Evolutionary conservation across 2,888 invertebrate genomes (phyloP).

Genomic region (Achlya flavicornis): DNA sequence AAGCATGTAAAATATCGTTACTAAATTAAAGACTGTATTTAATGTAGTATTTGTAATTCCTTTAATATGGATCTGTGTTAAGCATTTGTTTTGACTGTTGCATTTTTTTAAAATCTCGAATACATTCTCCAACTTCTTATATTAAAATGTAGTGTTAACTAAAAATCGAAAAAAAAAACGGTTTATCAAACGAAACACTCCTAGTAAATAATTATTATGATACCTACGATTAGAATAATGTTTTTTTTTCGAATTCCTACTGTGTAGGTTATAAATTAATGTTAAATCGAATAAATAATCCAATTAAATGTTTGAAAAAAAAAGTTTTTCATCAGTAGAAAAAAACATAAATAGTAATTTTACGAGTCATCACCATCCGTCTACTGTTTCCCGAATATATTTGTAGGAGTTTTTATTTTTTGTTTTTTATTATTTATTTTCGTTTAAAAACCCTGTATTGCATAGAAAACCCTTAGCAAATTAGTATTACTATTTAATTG

Average conservation of each 20-base stretch:
- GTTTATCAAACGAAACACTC: constrained; percentile 18
- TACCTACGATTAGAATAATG: constrained; percentile 29
- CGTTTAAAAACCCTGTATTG: constrained; percentile 71
- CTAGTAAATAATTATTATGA: not conserved
- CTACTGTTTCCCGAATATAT: constrained; percentile 16
- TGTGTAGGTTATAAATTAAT: constrained; percentile 54
- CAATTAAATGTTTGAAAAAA: constrained; percentile 26
- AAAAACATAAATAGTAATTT: constrained; percentile 16
- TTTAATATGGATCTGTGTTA: constrained; percentile 26
- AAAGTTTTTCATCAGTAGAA: constrained; percentile 36
- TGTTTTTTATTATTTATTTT: constrained; percentile 36
- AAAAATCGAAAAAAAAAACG: constrained; percentile 17
- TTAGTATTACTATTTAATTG: constrained; percentile 67
- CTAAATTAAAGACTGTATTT: not conserved
- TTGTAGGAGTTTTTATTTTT: constrained; percentile 34
- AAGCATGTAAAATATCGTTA: not conserved
- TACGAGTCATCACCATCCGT: constrained; percentile 5
- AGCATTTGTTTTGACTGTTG: constrained; percentile 30
- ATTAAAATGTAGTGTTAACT: constrained; percentile 21
- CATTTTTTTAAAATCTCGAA: constrained; percentile 48
- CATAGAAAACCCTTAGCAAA: constrained; percentile 77
- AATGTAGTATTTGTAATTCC: constrained; percentile 11
- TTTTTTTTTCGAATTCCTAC: constrained; percentile 56
- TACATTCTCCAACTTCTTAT: constrained; percentile 41
- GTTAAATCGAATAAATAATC: constrained; percentile 26